A percentile compares a stretch with the other conserved stretches of the same genome.
phyloP scores from a whole-genome alignment of 2,113 vertebrate species.

The Chloropsis cyanopogon region DNA sequence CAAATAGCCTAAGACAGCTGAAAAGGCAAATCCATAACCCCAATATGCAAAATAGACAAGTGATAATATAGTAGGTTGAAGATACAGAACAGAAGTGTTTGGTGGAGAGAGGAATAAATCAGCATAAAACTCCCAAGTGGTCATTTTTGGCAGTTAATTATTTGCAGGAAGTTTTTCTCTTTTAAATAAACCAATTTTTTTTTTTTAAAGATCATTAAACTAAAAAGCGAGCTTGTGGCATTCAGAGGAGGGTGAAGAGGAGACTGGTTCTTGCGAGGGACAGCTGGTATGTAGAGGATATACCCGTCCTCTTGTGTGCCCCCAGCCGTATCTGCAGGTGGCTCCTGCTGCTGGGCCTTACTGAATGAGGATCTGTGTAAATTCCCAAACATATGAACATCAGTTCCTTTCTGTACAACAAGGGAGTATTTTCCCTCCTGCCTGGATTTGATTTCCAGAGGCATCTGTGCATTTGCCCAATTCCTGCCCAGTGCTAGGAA shows the following conservation, averaged over 20 bases:
- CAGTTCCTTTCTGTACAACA: constrained; percentile 50
- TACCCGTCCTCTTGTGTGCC: constrained; percentile 51
- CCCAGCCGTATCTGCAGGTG: constrained; percentile 58
- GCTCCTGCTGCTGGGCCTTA: not conserved
- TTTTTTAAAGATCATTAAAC: constrained; percentile 20
- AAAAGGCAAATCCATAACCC: constrained; percentile 55
- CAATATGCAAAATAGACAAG: constrained; percentile 46
- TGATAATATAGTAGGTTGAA: constrained; percentile 20
- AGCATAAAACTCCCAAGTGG: constrained; percentile 41
- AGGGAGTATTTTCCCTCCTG: constrained; percentile 58
- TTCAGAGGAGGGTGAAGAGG: constrained; percentile 25
- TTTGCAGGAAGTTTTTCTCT: constrained; percentile 62
- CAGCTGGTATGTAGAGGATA: constrained; percentile 61
- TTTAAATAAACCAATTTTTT: constrained; percentile 23
- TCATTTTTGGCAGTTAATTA: constrained; percentile 65
- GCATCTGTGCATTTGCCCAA: constrained; percentile 23
- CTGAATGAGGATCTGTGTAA: constrained; percentile 44
- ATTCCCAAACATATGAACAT: constrained; percentile 41
- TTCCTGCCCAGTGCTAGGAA: constrained; percentile 17
- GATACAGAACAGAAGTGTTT: not conserved
- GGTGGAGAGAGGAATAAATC: constrained; percentile 37
- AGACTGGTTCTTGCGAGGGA: constrained; percentile 33
- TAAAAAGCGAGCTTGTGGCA: constrained; percentile 54
- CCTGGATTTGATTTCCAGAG: constrained; percentile 24
- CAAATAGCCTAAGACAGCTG: constrained; percentile 47